These are phyloP conservation scores for Phymastichus coffea DNA, from an alignment of 1,140 invertebrate species.

Conservation along the genomic window DNA sequence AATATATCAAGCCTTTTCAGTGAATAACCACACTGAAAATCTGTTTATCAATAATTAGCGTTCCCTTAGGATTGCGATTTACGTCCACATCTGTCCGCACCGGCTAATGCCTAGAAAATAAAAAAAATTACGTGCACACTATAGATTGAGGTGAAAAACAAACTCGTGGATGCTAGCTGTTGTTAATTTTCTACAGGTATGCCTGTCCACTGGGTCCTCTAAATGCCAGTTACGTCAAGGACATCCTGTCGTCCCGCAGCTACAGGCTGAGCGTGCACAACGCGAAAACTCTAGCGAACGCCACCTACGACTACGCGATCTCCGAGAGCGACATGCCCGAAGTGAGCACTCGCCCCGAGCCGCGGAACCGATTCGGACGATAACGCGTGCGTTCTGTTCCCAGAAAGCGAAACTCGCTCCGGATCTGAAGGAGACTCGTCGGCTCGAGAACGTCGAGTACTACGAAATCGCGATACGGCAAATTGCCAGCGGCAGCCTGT, in stretches of 20 bases:
- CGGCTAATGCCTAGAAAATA: no score
- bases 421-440: slow-evolving; percentile 58
- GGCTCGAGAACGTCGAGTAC: slow-evolving; percentile 60
- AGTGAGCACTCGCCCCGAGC: slow-evolving; percentile 26
- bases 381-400: no score
- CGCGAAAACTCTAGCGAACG: slow-evolving; percentile 46
- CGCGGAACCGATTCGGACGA: no score
- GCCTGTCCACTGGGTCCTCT: slow-evolving; percentile 58
- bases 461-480: slow-evolving; percentile 61
- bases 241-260: slow-evolving; percentile 54
- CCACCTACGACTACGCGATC: slow-evolving; percentile 49
- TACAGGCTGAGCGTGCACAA: slow-evolving; percentile 61
- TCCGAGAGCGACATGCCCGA: slow-evolving; percentile 38
- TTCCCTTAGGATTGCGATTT: no score
- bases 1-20: no score
- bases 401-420: slow-evolving; percentile 31
- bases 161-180: no score
- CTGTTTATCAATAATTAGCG: no score
- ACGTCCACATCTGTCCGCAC: no score
- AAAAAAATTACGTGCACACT: no score
- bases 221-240: slow-evolving; percentile 51
- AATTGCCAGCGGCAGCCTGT: slow-evolving; percentile 59
- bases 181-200: slow-evolving; percentile 59
- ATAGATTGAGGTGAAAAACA: no score
- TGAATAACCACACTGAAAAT: no score